Percentiles rank a stretch among this genome's conserved stretches.
These are phyloP conservation scores for Melinaea menophilus DNA, from an alignment of 2,888 invertebrate genomes.

Conservation along the genomic window DNA sequence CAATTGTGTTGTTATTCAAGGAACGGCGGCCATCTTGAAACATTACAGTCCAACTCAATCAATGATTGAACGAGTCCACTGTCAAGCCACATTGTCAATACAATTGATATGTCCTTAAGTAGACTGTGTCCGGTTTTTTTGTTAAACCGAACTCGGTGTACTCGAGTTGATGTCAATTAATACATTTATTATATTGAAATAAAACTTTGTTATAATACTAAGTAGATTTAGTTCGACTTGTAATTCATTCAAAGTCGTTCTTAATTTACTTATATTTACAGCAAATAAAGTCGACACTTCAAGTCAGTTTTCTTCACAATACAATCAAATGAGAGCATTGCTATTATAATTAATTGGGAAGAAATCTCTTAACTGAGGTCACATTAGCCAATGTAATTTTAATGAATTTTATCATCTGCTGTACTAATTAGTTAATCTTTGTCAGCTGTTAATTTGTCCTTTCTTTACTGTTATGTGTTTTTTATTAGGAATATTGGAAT, in stretches of 20 bases:
- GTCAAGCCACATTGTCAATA: background rate
- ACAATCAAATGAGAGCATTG: background rate
- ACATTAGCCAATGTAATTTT: too few species aligned
- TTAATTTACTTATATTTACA: constrained; percentile 38
- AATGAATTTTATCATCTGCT: too few species aligned
- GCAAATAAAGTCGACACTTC: constrained; percentile 19
- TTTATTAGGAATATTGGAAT: too few species aligned
- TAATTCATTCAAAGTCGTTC: constrained; percentile 35
- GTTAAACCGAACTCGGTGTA: constrained; percentile 37
- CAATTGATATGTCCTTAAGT: constrained; percentile 34
- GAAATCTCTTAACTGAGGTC: too few species aligned
- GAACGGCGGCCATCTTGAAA: too few species aligned
- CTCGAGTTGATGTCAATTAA: constrained; percentile 28
- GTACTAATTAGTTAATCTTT: too few species aligned
- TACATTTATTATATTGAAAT: background rate
- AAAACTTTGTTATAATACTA: constrained; percentile 35
- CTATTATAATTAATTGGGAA: too few species aligned
- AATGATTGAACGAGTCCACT: constrained; percentile 3
- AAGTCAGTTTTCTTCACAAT: too few species aligned
- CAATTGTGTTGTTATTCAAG: constrained; percentile 1
- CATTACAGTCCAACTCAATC: too few species aligned
- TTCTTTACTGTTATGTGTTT: too few species aligned
- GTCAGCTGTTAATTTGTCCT: too few species aligned
- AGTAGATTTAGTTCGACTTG: constrained; percentile 49
- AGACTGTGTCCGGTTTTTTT: constrained; percentile 39